Evolutionary conservation across 2,888 invertebrate genomes (phyloP), one percentile per base, ranked within the genome.

Genomic region (Ethmia dodecea): DNA sequence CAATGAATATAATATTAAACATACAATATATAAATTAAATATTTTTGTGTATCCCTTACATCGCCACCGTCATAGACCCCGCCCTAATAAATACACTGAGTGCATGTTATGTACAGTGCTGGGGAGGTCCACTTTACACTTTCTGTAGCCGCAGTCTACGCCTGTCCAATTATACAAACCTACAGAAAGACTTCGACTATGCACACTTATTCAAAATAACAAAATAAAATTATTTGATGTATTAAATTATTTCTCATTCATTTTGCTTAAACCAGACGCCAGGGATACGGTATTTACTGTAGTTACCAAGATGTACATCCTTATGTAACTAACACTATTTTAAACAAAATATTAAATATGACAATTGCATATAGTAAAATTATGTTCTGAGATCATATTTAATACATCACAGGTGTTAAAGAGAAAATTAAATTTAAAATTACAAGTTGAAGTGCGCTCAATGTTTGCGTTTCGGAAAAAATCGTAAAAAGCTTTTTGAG

Each of bases 401-500:
- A 89, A 89, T 88, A 89, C 89, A 89, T 89, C 89, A 89, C 89
- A 89, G 89, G 88, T 88, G 88, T 88, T 86, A 79, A 74, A 83
- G 77, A 78, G 81, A 72, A 76, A 26, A 58, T 43, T 40, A 45
- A 42, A 49, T 44, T 5, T 43, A 49, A 42, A 48, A 40, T 42
- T 49, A 45, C 35, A 38, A 34, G 24, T 30, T 28, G 39, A 42
- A 39, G 31, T 40, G 39, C 11, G 30, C 33, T 35, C 35, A 38
- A 39, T 14, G 25, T 28, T 4, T 28, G 15, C 18, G 20, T 8
- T 12, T 22, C 25, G 12, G n/a, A 30, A 45, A 58, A 10, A 33
- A 20, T 15, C 8, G 13, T 35, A n/a, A 8, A 31, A 32, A 14
- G 12, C 9, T 22, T 26, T 30, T 28, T 13, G 26, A 27, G 22